phyloP scores from a whole-genome alignment of 2,113 vertebrate genomes.

The Ageneiosus marmoratus region DNA sequence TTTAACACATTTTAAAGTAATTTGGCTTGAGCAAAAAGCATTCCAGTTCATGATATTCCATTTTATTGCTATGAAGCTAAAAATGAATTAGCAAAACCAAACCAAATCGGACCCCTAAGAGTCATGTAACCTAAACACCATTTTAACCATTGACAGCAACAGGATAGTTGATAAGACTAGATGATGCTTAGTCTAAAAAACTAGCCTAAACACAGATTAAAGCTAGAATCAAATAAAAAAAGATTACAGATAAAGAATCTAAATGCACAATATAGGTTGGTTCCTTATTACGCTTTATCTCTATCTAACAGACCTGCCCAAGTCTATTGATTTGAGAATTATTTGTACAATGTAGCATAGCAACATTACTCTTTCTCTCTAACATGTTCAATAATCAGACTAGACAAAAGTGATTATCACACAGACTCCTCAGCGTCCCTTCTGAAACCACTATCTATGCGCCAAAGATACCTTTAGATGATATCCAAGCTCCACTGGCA shows the following conservation, averaged over 20 bases:
- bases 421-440: conserved; percentile 20
- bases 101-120: neutral
- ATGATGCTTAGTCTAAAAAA: neutral
- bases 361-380: neutral
- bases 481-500: conserved; percentile 32
- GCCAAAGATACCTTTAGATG: conserved; percentile 34
- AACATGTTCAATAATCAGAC: conserved; percentile 15
- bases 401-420: conserved; percentile 28
- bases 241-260: neutral
- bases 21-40: neutral
- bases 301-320: neutral
- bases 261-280: neutral
- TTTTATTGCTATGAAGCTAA: neutral
- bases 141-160: neutral
- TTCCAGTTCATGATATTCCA: neutral
- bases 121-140: neutral
- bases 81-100: neutral
- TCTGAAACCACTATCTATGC: conserved; percentile 38
- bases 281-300: neutral
- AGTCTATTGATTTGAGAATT: neutral
- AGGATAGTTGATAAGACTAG: no score
- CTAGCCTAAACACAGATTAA: neutral
- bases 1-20: neutral
- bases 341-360: neutral
- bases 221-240: neutral